Conservation (phyloP, 2,113 vertebrate species). For the Pardalotus punctatus region DNA sequence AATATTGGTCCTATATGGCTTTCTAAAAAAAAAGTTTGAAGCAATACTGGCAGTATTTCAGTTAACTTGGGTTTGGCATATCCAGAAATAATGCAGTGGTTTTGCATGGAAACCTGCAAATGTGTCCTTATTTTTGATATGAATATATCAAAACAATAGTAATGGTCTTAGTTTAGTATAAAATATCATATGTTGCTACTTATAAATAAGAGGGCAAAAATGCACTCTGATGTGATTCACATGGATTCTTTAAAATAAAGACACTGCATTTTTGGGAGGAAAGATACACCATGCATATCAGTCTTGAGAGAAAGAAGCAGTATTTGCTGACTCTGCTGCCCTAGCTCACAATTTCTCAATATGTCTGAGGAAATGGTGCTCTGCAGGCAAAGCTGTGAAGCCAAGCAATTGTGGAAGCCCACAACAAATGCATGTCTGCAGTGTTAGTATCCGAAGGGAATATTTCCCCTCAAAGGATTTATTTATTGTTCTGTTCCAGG, state of each 20-base stretch:
- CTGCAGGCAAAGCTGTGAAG: neutral
- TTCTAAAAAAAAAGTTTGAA: neutral
- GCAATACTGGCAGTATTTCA: neutral
- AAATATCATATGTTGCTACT: neutral
- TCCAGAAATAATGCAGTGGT: neutral
- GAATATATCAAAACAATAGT: neutral
- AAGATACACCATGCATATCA: neutral
- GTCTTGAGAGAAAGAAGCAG: neutral
- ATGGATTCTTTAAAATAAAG: neutral
- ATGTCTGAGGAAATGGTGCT: neutral
- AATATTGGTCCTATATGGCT: neutral
- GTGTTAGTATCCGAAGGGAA: neutral
- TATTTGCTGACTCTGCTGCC: neutral
- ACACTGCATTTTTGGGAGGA: neutral
- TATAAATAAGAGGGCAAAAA: neutral
- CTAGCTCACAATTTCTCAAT: neutral
- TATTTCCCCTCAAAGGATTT: neutral
- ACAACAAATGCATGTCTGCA: neutral
- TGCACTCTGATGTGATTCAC: neutral
- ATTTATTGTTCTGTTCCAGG: conserved; percentile 36
- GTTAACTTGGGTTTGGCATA: neutral
- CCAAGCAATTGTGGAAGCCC: neutral
- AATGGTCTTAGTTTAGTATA: neutral
- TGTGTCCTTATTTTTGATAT: neutral
- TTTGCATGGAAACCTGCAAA: neutral